These are phyloP conservation scores for Notolepis coatsorum DNA, from an alignment of 2,797 vertebrate genomes.

Conservation along the genomic window DNA sequence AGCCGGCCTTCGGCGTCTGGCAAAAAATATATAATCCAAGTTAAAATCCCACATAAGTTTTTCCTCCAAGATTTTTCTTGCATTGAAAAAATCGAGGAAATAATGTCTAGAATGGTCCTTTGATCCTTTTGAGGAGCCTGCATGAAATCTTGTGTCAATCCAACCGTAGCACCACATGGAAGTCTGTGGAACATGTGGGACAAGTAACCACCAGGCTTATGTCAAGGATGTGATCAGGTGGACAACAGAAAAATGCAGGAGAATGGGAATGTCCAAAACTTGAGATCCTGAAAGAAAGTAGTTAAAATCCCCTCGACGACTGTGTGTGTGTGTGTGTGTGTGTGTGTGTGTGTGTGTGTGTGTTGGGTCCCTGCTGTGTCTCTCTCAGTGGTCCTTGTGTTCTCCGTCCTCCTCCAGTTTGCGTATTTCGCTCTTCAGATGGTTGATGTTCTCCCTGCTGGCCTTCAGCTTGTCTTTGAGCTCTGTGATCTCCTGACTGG, in stretches of 20 bases:
- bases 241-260: not conserved
- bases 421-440: conserved; percentile 94
- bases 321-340: not conserved
- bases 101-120: no score
- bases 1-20: no score
- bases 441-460: conserved; percentile 97
- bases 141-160: no score
- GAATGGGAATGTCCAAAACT: not conserved
- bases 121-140: no score
- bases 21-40: no score
- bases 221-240: no score
- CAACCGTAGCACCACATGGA: no score
- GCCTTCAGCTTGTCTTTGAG: conserved; percentile 97
- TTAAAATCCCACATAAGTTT: no score
- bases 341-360: not conserved
- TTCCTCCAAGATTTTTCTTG: no score
- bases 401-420: conserved; percentile 95
- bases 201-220: no score
- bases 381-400: conserved; percentile 90
- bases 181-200: no score
- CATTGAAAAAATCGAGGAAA: no score
- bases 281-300: not conserved
- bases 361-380: not conserved
- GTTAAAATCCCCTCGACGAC: not conserved
- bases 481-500: conserved; percentile 96